phyloP scores from a whole-genome alignment of 1,140 invertebrate species.

The Drosophila lini region DNA sequence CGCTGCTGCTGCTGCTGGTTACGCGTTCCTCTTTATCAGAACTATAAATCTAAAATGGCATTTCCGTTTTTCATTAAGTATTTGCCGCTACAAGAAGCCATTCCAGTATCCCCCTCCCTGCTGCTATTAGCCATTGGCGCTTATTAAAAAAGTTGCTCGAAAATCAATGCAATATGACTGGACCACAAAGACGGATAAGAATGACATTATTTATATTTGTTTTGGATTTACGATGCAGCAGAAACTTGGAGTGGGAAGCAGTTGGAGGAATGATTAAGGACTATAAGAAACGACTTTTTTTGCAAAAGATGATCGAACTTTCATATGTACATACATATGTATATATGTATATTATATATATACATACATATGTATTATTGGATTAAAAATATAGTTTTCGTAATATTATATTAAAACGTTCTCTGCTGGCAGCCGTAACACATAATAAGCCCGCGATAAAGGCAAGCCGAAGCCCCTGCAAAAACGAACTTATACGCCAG shows the following conservation, averaged over 20 bases:
- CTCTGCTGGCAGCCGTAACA: background rate
- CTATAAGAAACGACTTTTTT: too few relatives aligned
- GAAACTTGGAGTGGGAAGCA: background rate
- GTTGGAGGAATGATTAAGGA: background rate
- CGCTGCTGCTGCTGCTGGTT: constrained; percentile 8
- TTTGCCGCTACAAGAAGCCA: constrained; percentile 56
- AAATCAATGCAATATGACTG: constrained; percentile 37
- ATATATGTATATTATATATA: too few relatives aligned
- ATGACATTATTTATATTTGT: constrained; percentile 72
- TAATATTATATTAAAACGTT: background rate
- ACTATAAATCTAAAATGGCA: constrained; percentile 73
- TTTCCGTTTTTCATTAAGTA: constrained; percentile 81
- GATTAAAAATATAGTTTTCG: background rate
- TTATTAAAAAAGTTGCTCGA: constrained; percentile 75
- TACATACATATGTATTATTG: background rate
- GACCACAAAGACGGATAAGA: constrained; percentile 31
- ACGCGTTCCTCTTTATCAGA: constrained; percentile 54
- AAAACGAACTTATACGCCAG: constrained; percentile 9
- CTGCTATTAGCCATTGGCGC: constrained; percentile 15
- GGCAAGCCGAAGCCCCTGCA: constrained; percentile 10
- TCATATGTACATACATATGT: too few relatives aligned
- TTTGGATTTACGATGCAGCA: constrained; percentile 52
- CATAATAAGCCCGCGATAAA: constrained; percentile 5
- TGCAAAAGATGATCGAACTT: too few relatives aligned
- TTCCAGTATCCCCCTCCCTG: constrained; percentile 2